Evolutionary conservation across 2,888 invertebrate species (phyloP).

Genomic region (Strigamia transsilvanica): DNA sequence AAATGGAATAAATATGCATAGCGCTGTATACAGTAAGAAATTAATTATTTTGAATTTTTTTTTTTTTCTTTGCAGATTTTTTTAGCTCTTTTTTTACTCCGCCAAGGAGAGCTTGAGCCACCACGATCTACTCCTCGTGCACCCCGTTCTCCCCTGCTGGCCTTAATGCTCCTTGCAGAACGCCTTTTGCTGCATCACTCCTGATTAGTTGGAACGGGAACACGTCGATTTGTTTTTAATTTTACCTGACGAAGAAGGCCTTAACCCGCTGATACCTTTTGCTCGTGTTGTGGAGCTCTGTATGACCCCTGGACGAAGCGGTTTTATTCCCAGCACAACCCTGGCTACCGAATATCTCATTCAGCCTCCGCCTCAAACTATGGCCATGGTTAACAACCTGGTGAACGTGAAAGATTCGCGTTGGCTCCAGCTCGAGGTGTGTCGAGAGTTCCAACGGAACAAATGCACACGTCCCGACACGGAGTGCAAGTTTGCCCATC

Average conservation of each 20-base stretch:
- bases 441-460: slow-evolving; percentile 99
- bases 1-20: too few relatives aligned
- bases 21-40: too few relatives aligned
- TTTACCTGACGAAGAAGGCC: slow-evolving; percentile 8
- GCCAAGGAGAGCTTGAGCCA: slow-evolving; percentile 8
- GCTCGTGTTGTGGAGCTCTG: slow-evolving; percentile 8
- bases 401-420: slow-evolving; percentile 99
- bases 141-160: neutral
- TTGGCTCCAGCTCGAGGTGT: slow-evolving; percentile 99
- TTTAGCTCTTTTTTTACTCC: slow-evolving; percentile 8
- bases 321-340: neutral
- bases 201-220: slow-evolving; percentile 8
- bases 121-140: slow-evolving; percentile 8
- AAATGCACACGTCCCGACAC: slow-evolving; percentile 99
- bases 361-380: slow-evolving; percentile 61
- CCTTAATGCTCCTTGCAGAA: slow-evolving; percentile 8
- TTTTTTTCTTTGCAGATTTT: neutral
- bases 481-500: slow-evolving; percentile 99
- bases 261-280: slow-evolving; percentile 1
- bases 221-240: slow-evolving; percentile 1
- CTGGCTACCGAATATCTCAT: neutral
- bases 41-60: neutral
- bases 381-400: slow-evolving; percentile 96
- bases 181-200: slow-evolving; percentile 3
- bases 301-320: slow-evolving; percentile 3